Conservation (phyloP, 2,888 invertebrate species). For the Eudasyphora cyanicolor region DNA sequence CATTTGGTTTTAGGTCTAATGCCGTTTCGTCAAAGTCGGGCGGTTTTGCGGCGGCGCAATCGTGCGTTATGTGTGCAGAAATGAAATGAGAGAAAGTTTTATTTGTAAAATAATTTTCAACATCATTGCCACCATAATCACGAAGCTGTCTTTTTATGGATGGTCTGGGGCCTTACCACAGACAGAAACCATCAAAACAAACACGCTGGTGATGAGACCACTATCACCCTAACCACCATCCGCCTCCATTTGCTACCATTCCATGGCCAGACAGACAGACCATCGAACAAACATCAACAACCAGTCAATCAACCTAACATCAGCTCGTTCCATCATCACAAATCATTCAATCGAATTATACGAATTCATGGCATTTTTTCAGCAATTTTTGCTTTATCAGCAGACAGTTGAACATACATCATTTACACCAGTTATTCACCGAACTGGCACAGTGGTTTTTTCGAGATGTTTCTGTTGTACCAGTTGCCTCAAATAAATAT, state of each 20-base stretch:
- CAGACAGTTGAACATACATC: neutral
- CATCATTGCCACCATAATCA: conserved; percentile 57
- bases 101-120: conserved; percentile 55
- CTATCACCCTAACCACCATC: conserved; percentile 30
- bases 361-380: neutral
- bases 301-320: neutral
- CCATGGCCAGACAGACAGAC: neutral
- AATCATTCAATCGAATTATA: conserved; percentile 31
- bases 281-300: neutral
- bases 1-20: conserved; percentile 37
- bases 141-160: conserved; percentile 47
- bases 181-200: conserved; percentile 14
- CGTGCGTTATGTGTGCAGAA: conserved; percentile 24
- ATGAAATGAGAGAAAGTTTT: conserved; percentile 62
- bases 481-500: no score
- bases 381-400: neutral
- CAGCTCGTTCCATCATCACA: conserved; percentile 28
- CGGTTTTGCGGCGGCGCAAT: neutral
- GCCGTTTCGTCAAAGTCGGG: neutral
- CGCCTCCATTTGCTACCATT: neutral
- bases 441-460: conserved; percentile 15
- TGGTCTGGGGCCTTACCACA: conserved; percentile 37
- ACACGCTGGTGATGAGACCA: conserved; percentile 21
- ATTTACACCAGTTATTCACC: neutral
- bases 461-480: neutral